Base-by-base conservation (phyloP, 2,113 vertebrate genomes). In the Rhadina sibilatrix region DNA sequence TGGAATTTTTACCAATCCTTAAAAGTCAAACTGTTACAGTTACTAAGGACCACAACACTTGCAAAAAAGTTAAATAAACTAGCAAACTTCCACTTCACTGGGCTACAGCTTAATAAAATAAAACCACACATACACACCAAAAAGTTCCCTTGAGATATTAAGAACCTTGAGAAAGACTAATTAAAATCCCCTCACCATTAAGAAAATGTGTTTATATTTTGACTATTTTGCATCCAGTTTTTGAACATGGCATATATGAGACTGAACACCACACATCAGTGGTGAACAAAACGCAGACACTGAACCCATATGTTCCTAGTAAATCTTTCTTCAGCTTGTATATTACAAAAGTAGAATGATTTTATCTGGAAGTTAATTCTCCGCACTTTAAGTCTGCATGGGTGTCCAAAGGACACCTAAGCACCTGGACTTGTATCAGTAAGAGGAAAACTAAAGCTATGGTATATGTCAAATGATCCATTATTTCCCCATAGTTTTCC, bases 131-230 rank as follows among this genome's bases (percentile, higher is more conserved):
- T 12, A 86, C 57, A 76, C 75, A 87, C 71, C 50, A 90, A 83
- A 92, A 96, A 79, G 60, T 82, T 92, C 63, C 91, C 52, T 93
- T 95, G 94, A 97, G 92, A 96, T 91, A 89, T 37, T 54, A 82
- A 94, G 92, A 97, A 90, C 35, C 78, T 90, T 65, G 33, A 93
- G 94, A 93, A 94, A 94, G 80, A 96, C 77, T 93, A 97, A 94
- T 87, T 79, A 56, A 89, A 94, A 97, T 35, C 86, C 83, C 93
- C 83, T 64, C 59, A 87, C 54, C 38, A 61, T 83, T 89, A 87
- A 86, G 87, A 95, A 89, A 77, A 85, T 74, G 79, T 52, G 52
- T 95, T 92, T 91, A 71, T 47, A 64, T 93, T 89, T 84, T 96
- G 77, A 93, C 87, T 74, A 40, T 56, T 96, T 50, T 80, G 85